Percentiles rank a stretch among this genome's conserved stretches.
Conservation (phyloP, 2,888 invertebrate genomes). For the Melikaiella ostensackeni region DNA sequence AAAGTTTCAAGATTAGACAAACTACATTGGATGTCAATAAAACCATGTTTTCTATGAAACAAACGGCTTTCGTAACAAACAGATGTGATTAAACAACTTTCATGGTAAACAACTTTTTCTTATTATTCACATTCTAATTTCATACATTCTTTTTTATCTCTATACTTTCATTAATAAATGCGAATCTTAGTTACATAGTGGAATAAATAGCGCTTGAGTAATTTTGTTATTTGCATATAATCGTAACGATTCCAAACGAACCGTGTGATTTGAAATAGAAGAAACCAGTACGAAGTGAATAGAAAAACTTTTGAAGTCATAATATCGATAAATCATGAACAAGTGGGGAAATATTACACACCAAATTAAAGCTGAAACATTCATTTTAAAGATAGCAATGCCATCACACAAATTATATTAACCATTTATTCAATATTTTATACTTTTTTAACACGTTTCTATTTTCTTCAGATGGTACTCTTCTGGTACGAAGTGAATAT, state of each 20-base stretch:
- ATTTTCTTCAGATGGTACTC: no score
- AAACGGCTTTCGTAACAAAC: background rate
- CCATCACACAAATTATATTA: no score
- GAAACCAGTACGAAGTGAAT: no score
- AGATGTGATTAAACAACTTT: slow-evolving; percentile 14
- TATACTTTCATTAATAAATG: background rate
- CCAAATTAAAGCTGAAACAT: no score
- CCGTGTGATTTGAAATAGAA: background rate
- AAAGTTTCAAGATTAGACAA: slow-evolving; percentile 18
- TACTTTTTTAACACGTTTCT: no score
- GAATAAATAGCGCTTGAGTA: background rate
- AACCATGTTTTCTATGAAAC: slow-evolving; percentile 2
- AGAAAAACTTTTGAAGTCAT: no score
- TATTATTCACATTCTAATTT: background rate
- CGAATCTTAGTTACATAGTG: background rate
- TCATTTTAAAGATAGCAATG: no score
- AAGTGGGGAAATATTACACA: no score
- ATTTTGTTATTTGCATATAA: background rate
- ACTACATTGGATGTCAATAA: slow-evolving; percentile 14
- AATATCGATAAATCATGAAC: no score
- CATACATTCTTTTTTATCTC: background rate
- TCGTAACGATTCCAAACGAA: background rate
- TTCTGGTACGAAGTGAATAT: no score
- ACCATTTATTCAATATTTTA: no score
- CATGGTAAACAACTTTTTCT: background rate